Evolutionary conservation across 1,140 invertebrate genomes (phyloP), one percentile per base, ranked within the genome.

Genomic region (Dreissena polymorpha): DNA sequence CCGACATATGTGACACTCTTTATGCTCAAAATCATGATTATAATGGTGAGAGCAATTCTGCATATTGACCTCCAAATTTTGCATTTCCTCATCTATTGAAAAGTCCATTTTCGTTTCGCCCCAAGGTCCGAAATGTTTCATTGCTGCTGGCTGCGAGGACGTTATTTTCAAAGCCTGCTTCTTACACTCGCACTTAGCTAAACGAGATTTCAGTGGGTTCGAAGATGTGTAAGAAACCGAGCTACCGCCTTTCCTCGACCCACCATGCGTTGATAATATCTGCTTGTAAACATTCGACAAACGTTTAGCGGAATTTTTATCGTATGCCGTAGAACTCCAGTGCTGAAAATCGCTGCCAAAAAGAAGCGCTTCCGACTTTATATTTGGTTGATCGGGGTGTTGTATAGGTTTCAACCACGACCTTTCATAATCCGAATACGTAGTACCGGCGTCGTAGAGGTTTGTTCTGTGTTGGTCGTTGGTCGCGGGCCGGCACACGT

Each of bases 401-500:
- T n/a, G n/a, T n/a, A n/a, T n/a, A n/a, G 39, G n/a, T 13, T 65
- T 25, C 18, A 53, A 29, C 39, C 29, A 18, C 16, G 76, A 79
- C 16, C 51, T 49, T 27, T 29, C 68, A 10, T 70, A 55, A 18
- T 29, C 67, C n/a, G 60, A 10, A 21, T 29, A 49, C 14, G 64
- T 12, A 5, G 68, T 55, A 60, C 57, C 68, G 65, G 53, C 65
- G 18, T 69, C 70, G 27, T 39, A 39, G 39, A 39, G 39, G 39
- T 39, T 39, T 8, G 39, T 39, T 39, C 39, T 39, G 39, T 39
- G 39, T 2, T 39, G 39, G 2, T 79, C 57, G 57, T 14, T 50
- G 6, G 68, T 57, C 5, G 68, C 78, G 10, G 7, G 13, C 78
- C 78, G 72, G 51, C 78, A 80, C 10, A 72, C 25, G 16, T 60